Evolutionary conservation across 2,888 invertebrate genomes (phyloP).

Genomic region (Ceraclea dissimilis): DNA sequence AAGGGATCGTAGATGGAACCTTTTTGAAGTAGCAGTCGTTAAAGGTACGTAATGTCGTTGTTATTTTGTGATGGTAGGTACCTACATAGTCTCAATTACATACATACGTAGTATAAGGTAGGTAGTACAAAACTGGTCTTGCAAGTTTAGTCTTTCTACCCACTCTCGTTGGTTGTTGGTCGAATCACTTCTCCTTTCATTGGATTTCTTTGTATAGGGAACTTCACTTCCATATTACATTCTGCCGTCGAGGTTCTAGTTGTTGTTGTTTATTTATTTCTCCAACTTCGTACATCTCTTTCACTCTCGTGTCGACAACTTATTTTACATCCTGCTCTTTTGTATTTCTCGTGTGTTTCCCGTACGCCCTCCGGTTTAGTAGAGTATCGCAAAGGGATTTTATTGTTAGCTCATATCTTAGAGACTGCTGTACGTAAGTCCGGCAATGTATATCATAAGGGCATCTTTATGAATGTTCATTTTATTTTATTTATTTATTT

Average conservation of each 20-base stretch:
- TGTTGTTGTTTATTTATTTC: conserved; percentile 1
- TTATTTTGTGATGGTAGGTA: neutral
- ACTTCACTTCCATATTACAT: neutral
- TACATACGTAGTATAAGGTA: neutral
- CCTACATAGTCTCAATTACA: neutral
- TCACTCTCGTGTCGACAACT: neutral
- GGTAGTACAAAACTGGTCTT: conserved; percentile 10
- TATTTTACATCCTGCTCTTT: neutral
- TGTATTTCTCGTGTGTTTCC: neutral
- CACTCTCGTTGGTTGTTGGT: neutral
- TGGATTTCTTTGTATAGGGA: conserved; percentile 9
- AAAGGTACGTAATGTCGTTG: neutral
- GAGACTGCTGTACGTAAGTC: neutral
- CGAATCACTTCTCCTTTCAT: conserved; percentile 16
- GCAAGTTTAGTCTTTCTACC: conserved; percentile 1
- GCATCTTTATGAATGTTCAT: no score
- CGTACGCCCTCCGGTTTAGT: neutral
- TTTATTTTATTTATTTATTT: no score
- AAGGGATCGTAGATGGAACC: no score
- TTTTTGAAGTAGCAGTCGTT: no score
- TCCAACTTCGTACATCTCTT: neutral
- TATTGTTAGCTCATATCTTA: neutral
- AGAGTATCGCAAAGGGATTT: neutral
- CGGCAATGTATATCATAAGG: no score
- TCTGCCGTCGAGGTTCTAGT: neutral